Conservation (phyloP, 2,113 vertebrate species). For the Istiophorus platypterus region DNA sequence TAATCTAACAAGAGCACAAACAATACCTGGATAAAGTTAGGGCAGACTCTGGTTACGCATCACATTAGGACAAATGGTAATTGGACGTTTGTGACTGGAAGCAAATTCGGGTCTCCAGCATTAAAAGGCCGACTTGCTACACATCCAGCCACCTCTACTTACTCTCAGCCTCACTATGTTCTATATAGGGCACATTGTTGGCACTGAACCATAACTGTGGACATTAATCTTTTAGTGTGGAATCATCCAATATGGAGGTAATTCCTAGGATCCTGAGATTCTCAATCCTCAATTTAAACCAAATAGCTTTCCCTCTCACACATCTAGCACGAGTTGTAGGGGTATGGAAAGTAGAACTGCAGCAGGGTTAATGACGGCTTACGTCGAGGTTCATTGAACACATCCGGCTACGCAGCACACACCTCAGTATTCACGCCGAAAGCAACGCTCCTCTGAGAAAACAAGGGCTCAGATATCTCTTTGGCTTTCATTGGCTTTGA, state of each 20-base stretch:
- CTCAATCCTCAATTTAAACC: background rate
- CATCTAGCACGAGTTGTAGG: background rate
- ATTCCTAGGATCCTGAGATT: background rate
- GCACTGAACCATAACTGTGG: background rate
- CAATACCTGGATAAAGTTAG: background rate
- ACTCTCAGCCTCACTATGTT: background rate
- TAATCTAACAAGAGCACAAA: no score
- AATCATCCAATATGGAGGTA: background rate
- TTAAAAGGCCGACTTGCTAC: background rate
- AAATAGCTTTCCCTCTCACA: background rate
- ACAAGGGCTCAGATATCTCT: conserved; percentile 11
- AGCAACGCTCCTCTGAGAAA: conserved; percentile 7
- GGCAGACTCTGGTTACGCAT: background rate
- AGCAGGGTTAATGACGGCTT: conserved; percentile 13
- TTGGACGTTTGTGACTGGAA: background rate
- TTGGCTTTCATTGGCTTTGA: conserved; percentile 37
- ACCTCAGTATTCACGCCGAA: background rate
- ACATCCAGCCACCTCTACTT: background rate
- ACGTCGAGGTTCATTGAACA: conserved; percentile 23
- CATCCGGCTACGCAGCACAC: background rate
- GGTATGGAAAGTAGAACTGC: background rate
- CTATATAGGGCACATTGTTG: background rate
- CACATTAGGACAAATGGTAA: background rate
- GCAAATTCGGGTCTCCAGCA: background rate
- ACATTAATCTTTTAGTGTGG: background rate